Percentiles rank a stretch among this genome's conserved stretches.
Conservation (phyloP, 2,113 vertebrate genomes). For the Siphamia tubifer region DNA sequence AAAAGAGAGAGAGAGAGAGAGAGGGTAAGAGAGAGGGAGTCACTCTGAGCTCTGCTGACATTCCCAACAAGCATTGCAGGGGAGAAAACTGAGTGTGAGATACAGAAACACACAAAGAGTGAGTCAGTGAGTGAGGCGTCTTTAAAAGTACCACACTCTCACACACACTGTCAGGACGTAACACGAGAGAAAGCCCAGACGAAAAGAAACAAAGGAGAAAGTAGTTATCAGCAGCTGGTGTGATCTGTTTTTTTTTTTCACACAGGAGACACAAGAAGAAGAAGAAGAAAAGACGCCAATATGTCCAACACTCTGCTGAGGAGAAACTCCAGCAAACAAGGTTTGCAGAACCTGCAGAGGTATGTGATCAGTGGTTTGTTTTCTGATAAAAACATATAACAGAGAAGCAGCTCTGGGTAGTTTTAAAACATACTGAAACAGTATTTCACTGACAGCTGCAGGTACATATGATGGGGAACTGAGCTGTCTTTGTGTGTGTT, state of each 20-base stretch:
- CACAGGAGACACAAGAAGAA: neutral
- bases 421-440: slow-evolving; percentile 11
- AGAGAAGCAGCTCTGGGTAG: slow-evolving; percentile 13
- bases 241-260: slow-evolving; percentile 17
- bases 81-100: slow-evolving; percentile 58
- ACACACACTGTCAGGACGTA: neutral
- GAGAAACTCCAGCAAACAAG: slow-evolving; percentile 85
- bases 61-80: slow-evolving; percentile 76
- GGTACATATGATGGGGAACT: neutral
- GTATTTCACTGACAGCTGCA: neutral
- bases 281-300: slow-evolving; percentile 20
- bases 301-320: slow-evolving; percentile 81
- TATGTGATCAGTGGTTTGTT: slow-evolving; percentile 47
- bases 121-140: neutral
- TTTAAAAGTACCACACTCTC: slow-evolving; percentile 1
- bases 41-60: slow-evolving; percentile 70
- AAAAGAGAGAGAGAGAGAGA: slow-evolving; percentile 38
- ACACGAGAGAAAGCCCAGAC: neutral
- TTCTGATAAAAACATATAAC: neutral
- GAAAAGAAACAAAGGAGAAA: slow-evolving; percentile 12
- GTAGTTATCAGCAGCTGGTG: neutral
- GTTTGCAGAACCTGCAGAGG: slow-evolving; percentile 87
- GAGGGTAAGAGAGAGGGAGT: slow-evolving; percentile 32
- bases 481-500: neutral
- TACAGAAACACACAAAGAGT: neutral